Base-by-base conservation (phyloP, 2,888 invertebrate genomes). In the Drosophila macrospina region DNA sequence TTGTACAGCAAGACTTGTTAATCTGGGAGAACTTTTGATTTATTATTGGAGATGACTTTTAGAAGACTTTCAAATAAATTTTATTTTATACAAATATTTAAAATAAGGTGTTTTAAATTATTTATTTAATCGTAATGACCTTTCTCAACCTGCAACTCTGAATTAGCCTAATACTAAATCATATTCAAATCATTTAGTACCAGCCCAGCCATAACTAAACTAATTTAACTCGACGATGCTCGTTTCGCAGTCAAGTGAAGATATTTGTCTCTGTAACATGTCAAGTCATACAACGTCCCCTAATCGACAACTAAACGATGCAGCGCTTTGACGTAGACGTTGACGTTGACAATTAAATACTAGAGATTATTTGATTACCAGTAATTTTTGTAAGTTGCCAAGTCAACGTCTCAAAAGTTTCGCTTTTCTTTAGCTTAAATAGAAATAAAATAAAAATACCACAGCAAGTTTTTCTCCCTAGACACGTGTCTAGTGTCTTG, bases 341-440 rank as follows among this genome's bases (percentile, higher is more conserved):
- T 69, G 28, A 78, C 63, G 75, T 59, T 65, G 76, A 71, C 83
- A 82, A 82, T 82, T 87, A 82, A 87, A 82, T 62, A 69, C 68
- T 73, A 67, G 80, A 85, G 85, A 83, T 85, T 76, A 82, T 82
- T 86, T 86, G 74, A 87, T 82, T 82, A 78, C 73, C 73, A 72
- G 45, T 68, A 42, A 59, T 62, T 75, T 84, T 72, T 16, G 16
- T 54, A 54, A 67, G 74, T 74, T 77, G 80, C 55, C 77, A 76
- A 68, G 71, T 68, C 60, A 63, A 69, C 55, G 78, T 80, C 57
- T 59, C 36, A 69, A 67, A 67, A 80, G 74, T 86, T 81, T 86
- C 85, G 85, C 87, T 86, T 86, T 82, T 84, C 85, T 81, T 86
- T 74, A 37, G 44, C 54, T 52, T 24, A 63, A 55, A 41, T 36